These are phyloP conservation scores for Accipiter cooperii DNA, from an alignment of 2,113 vertebrate genomes.

Conservation along the genomic window DNA sequence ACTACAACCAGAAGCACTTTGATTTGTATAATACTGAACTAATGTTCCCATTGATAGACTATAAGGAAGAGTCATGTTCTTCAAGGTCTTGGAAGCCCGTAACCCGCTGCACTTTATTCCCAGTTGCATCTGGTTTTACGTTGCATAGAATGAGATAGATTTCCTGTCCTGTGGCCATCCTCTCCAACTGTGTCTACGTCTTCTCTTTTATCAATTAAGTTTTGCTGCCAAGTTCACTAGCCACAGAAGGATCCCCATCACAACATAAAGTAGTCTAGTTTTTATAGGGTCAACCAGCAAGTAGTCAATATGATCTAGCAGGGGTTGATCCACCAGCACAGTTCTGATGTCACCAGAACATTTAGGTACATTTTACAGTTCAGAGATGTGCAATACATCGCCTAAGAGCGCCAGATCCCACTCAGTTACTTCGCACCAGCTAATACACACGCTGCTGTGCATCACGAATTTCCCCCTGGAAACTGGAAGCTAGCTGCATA, in stretches of 20 bases:
- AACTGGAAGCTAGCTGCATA: neutral
- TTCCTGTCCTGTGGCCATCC: neutral
- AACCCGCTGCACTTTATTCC: neutral
- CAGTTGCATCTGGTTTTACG: neutral
- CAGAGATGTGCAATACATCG: neutral
- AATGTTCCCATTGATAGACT: neutral
- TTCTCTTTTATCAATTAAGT: neutral
- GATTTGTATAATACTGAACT: neutral
- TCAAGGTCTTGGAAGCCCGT: neutral
- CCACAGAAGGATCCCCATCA: neutral
- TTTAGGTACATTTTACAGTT: neutral
- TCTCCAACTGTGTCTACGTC: neutral
- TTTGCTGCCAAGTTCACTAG: neutral
- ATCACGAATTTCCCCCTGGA: neutral
- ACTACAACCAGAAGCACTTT: neutral
- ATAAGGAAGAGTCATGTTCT: neutral
- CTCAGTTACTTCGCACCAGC: neutral
- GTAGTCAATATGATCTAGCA: neutral
- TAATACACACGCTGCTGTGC: neutral
- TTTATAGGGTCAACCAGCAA: neutral
- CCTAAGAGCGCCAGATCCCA: neutral
- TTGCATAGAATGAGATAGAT: neutral
- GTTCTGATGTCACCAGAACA: neutral
- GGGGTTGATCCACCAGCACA: neutral
- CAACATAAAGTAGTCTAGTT: neutral